These are phyloP conservation scores for Lepidocyrtoides sp. DNA, from an alignment of 2,888 invertebrate genomes.

Conservation along the genomic window DNA sequence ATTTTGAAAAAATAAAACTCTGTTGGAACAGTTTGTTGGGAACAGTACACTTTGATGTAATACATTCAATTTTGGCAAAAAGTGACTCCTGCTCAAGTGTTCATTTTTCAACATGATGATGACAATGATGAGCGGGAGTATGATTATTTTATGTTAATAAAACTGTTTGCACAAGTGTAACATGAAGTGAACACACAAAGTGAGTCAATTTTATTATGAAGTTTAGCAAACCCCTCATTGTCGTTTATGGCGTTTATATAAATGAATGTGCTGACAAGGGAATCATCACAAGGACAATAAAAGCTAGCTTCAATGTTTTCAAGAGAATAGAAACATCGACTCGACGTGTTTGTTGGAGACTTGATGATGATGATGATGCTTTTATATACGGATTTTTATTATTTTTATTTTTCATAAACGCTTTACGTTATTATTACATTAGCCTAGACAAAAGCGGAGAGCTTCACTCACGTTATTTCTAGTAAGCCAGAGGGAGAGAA, in stretches of 20 bases:
- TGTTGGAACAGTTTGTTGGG: too few relatives aligned
- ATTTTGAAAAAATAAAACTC: too few relatives aligned
- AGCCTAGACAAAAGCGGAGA: conserved; percentile 62
- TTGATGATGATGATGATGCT: too few relatives aligned
- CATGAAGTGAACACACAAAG: not conserved
- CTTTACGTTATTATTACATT: conserved; percentile 66
- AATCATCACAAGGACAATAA: not conserved
- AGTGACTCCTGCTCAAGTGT: conserved; percentile 61
- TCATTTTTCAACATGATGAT: conserved; percentile 54
- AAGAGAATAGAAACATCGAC: not conserved
- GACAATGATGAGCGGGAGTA: not conserved
- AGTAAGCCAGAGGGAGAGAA: not conserved
- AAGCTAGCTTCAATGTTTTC: too few relatives aligned
- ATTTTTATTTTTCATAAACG: conserved; percentile 68
- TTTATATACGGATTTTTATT: too few relatives aligned
- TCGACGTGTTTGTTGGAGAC: not conserved
- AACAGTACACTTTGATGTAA: conserved; percentile 38
- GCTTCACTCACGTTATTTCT: not conserved
- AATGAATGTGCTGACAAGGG: not conserved
- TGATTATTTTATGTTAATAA: conserved; percentile 47
- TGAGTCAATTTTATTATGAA: conserved; percentile 58
- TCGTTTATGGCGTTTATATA: not conserved
- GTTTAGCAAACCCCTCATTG: conserved; percentile 56
- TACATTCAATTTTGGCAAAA: conserved; percentile 48
- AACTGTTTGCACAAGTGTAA: not conserved